Conservation (phyloP, 2,888 invertebrate species). For the Drosophila infuscata region DNA sequence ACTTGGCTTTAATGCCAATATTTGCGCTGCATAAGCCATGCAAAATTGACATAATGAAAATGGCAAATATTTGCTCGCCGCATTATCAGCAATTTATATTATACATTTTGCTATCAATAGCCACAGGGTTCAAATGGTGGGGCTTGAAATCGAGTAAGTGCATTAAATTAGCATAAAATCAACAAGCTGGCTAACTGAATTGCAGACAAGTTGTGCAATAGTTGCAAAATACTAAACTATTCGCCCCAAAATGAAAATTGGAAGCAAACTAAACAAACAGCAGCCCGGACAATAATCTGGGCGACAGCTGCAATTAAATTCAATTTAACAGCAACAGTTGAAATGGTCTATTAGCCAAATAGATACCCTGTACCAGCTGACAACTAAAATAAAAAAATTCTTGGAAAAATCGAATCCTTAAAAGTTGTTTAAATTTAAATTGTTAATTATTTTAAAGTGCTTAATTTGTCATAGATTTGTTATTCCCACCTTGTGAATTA, state of each 20-base stretch:
- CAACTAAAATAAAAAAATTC: neutral
- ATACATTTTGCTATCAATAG: slow-evolving; percentile 53
- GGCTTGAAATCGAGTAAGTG: slow-evolving; percentile 44
- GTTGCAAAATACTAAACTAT: slow-evolving; percentile 66
- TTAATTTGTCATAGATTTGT: neutral
- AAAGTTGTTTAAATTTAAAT: too few relatives aligned
- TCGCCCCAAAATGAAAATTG: slow-evolving; percentile 46
- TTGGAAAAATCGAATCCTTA: neutral
- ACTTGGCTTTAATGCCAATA: slow-evolving; percentile 64
- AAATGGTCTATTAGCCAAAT: neutral
- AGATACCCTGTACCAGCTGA: slow-evolving; percentile 19
- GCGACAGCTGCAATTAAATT: slow-evolving; percentile 72
- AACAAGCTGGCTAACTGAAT: slow-evolving; percentile 47
- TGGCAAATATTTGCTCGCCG: slow-evolving; percentile 65
- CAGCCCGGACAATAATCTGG: slow-evolving; percentile 10
- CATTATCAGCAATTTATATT: slow-evolving; percentile 73
- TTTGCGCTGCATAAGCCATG: slow-evolving; percentile 37
- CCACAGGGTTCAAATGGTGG: neutral
- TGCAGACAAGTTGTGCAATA: slow-evolving; percentile 35
- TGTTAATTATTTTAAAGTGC: neutral
- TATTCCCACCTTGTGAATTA: neutral
- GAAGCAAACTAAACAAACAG: slow-evolving; percentile 56
- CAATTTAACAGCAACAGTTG: slow-evolving; percentile 60
- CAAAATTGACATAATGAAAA: slow-evolving; percentile 72
- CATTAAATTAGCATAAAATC: slow-evolving; percentile 79